Percentiles rank a stretch among this genome's conserved stretches.
Evolutionary conservation across 1,140 invertebrate genomes (phyloP).

Genomic region (Drosophila subobscura): DNA sequence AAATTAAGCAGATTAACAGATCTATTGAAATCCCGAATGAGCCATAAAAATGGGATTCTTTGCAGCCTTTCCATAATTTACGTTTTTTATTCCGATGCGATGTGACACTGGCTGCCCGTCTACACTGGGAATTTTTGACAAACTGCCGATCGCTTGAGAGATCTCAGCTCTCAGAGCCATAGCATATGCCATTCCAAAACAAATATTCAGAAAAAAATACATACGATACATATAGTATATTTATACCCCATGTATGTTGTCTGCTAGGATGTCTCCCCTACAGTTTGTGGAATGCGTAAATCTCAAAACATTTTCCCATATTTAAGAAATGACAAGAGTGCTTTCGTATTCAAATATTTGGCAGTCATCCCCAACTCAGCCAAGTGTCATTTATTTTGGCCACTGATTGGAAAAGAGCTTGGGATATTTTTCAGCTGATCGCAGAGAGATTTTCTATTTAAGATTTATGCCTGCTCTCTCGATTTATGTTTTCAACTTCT

Average conservation of each 20-base stretch:
- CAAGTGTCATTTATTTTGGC: conserved; percentile 40
- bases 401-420: conserved; percentile 29
- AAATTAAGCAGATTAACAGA: conserved; percentile 67
- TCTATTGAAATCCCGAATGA: conserved; percentile 69
- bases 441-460: not conserved
- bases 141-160: conserved; percentile 65
- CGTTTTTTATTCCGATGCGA: conserved; percentile 39
- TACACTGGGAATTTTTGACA: conserved; percentile 70
- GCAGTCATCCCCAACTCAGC: conserved; percentile 16
- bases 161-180: conserved; percentile 43
- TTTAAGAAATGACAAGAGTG: conserved; percentile 27
- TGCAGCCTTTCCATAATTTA: conserved; percentile 75
- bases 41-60: conserved; percentile 58
- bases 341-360: conserved; percentile 27
- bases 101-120: conserved; percentile 57
- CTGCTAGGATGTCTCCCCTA: conserved; percentile 29
- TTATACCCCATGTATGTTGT: conserved; percentile 17
- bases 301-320: conserved; percentile 40
- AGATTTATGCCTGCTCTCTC: conserved; percentile 4
- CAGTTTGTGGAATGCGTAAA: conserved; percentile 48
- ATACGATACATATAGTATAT: conserved; percentile 1
- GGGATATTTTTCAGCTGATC: not conserved
- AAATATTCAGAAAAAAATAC: conserved; percentile 35
- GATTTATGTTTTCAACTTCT: not conserved
- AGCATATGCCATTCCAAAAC: conserved; percentile 28